Base-by-base conservation (phyloP, 2,888 invertebrate species). In the Conops quadrifasciatus region DNA sequence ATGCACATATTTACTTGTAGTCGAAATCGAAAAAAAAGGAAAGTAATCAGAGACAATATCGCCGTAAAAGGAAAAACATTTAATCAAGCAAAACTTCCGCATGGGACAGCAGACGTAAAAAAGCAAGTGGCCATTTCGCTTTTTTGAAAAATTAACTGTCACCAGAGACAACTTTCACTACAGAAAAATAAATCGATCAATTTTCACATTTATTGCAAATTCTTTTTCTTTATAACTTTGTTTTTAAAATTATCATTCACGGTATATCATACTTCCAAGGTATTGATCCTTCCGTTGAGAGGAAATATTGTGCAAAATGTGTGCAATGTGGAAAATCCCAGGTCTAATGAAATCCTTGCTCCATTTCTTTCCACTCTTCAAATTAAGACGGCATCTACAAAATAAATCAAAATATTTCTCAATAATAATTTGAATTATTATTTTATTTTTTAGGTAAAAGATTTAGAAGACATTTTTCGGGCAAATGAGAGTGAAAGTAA, bases 361-460 rank as follows among this genome's bases (percentile, higher is more conserved):
- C 4, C 19, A 53, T 53, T 21, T 21, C 5, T 21, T 21, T 53
- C 53, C 53, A n/a, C 7, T 53, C 21, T 53, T 21, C 53, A 53
- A 21, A 19, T 53, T 19, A 53, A 53, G 53, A 53, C 21, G 53
- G 53, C 53, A 53, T 53, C 53, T 53, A 53, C 53, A 53, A 53
- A 53, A 53, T 53, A 53, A 53, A 53, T 53, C 11, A 53, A 5
- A 53, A 53, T 53, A 21, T 53, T 53, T 53, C 21, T 21, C 19
- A 53, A 53, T 21, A 53, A 53, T 53, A 21, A 53, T 53, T 53
- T 9, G 21, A 53, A 11, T 53, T 53, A 11, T 53, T 21, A n/a
- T 21, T 53, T 53, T 21, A 53, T 53, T 21, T 53, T 53, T 53
- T 11, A 53, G 53, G 53, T 21, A 53, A 53, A 19, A 19, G 21